phyloP scores from a whole-genome alignment of 2,888 invertebrate genomes.

The Belgica antarctica region DNA sequence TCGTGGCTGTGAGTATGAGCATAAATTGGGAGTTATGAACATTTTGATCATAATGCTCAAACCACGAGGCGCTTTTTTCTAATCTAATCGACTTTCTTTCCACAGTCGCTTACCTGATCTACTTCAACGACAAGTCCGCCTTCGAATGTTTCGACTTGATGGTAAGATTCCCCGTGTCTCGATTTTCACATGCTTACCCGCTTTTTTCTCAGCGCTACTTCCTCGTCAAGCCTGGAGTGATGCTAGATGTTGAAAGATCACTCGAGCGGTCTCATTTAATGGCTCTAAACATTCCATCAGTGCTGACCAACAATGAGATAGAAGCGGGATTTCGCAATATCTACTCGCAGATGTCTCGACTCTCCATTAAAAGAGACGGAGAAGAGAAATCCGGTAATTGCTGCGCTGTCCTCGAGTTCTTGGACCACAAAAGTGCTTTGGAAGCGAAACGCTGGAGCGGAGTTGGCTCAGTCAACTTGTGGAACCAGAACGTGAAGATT shows the following conservation, averaged over 20 bases:
- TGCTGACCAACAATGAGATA: slow-evolving; percentile 48
- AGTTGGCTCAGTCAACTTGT: slow-evolving; percentile 48
- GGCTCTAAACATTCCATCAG: slow-evolving; percentile 49
- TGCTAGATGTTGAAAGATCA: slow-evolving; percentile 49
- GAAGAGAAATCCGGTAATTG: slow-evolving; percentile 42
- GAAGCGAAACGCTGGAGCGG: slow-evolving; percentile 49
- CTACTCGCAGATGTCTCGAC: too few relatives aligned
- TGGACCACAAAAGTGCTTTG: slow-evolving; percentile 48
- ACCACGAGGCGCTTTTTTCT: too few relatives aligned
- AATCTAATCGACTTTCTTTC: too few relatives aligned
- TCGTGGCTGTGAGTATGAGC: slow-evolving; percentile 50
- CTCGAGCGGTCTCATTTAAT: slow-evolving; percentile 50
- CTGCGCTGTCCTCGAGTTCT: slow-evolving; percentile 48
- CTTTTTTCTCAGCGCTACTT: too few relatives aligned
- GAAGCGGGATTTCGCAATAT: slow-evolving; percentile 47
- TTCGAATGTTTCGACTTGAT: slow-evolving; percentile 49
- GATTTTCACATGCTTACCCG: too few relatives aligned
- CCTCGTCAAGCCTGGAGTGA: slow-evolving; percentile 46
- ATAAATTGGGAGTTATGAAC: slow-evolving; percentile 49
- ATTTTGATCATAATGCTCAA: too few relatives aligned
- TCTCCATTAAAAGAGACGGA: too few relatives aligned
- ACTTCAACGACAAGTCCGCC: slow-evolving; percentile 48
- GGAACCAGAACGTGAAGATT: slow-evolving; percentile 50
- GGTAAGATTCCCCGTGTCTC: too few relatives aligned
- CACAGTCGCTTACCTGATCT: slow-evolving; percentile 2